These are phyloP conservation scores for Cantharis rufa DNA, from an alignment of 2,888 invertebrate genomes.

Conservation along the genomic window DNA sequence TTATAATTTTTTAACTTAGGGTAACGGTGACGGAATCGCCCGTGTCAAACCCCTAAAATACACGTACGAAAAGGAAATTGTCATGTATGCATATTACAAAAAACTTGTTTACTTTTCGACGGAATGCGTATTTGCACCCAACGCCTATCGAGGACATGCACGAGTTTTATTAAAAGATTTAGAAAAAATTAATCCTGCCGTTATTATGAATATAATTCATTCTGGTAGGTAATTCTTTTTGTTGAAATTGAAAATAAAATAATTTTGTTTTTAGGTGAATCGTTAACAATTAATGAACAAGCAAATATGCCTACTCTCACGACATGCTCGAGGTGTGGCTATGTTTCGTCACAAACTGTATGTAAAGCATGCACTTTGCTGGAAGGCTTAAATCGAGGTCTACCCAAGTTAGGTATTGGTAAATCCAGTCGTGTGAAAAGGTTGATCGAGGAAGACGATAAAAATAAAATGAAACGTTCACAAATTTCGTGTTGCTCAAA, in stretches of 20 bases:
- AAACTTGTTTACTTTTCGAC: slow-evolving; percentile 97
- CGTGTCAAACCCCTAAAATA: slow-evolving; percentile 96
- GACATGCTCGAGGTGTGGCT: slow-evolving; percentile 84
- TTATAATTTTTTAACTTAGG: slow-evolving; percentile 55
- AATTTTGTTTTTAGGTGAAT: slow-evolving; percentile 69
- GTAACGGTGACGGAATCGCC: slow-evolving; percentile 78
- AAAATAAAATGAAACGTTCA: neutral
- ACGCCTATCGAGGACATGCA: slow-evolving; percentile 94
- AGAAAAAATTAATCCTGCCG: slow-evolving; percentile 88
- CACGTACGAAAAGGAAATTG: slow-evolving; percentile 98
- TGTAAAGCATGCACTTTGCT: slow-evolving; percentile 97
- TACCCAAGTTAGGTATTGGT: slow-evolving; percentile 88
- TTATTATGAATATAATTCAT: slow-evolving; percentile 92
- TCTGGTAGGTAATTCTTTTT: slow-evolving; percentile 65
- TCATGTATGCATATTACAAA: slow-evolving; percentile 98
- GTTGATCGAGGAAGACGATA: slow-evolving; percentile 60
- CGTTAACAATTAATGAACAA: slow-evolving; percentile 78
- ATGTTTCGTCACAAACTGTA: slow-evolving; percentile 87
- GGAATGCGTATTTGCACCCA: slow-evolving; percentile 97
- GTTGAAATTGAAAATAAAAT: neutral
- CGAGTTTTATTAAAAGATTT: slow-evolving; percentile 90
- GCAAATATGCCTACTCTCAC: slow-evolving; percentile 81
- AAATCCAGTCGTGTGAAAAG: slow-evolving; percentile 81
- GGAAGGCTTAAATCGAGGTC: slow-evolving; percentile 92
- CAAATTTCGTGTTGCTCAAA: neutral